These are phyloP conservation scores for Pogona vitticeps DNA, from an alignment of 2,113 vertebrate genomes.

Conservation along the genomic window DNA sequence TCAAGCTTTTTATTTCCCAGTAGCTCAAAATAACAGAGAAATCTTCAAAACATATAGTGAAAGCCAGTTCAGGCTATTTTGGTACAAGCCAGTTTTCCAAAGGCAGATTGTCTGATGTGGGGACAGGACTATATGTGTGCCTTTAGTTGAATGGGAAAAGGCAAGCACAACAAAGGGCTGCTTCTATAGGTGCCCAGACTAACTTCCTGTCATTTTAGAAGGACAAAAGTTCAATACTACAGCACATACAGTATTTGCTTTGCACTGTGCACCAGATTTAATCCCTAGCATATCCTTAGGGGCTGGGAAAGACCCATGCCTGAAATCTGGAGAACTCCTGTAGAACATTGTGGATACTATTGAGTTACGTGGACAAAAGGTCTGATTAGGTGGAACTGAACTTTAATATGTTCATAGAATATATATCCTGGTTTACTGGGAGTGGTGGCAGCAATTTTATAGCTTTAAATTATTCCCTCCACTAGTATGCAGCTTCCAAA, in stretches of 20 bases:
- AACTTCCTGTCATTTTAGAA: background rate
- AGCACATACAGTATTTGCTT: background rate
- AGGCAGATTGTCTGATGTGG: slow-evolving; percentile 1
- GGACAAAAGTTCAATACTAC: background rate
- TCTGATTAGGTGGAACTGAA: too few relatives aligned
- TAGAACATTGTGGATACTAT: background rate
- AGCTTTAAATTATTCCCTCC: too few relatives aligned
- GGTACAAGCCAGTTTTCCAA: slow-evolving; percentile 19
- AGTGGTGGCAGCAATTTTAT: too few relatives aligned
- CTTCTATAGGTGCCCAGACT: background rate
- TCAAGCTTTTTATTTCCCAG: slow-evolving; percentile 14
- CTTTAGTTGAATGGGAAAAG: background rate
- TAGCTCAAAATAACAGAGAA: slow-evolving; percentile 6
- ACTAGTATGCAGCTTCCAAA: too few relatives aligned
- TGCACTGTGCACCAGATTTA: background rate
- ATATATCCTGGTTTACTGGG: too few relatives aligned
- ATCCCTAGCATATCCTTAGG: too few relatives aligned
- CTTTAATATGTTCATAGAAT: too few relatives aligned
- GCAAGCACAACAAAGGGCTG: background rate
- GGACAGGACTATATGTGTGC: too few relatives aligned
- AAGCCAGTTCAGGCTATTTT: background rate
- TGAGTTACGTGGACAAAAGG: too few relatives aligned
- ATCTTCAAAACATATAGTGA: slow-evolving; percentile 15
- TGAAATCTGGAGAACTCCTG: background rate
- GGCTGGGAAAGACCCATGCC: too few relatives aligned